A percentile compares a stretch with the other conserved stretches of the same genome.
These are phyloP conservation scores for Balearica regulorum DNA, from an alignment of 2,797 vertebrate species.

Conservation along the genomic window DNA sequence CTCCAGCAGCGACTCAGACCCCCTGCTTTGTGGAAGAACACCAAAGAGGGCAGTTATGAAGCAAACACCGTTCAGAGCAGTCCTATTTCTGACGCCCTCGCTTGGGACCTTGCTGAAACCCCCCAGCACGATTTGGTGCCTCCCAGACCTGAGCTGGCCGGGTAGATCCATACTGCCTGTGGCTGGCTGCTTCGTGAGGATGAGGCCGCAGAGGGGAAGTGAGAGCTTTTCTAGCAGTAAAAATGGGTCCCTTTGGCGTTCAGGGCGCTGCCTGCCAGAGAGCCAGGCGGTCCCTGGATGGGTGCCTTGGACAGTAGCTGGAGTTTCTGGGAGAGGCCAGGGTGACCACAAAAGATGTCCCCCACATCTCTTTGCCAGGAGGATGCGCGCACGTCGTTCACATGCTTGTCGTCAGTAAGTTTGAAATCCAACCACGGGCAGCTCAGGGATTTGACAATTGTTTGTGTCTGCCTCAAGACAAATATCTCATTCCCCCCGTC, in stretches of 20 bases:
- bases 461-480: not conserved
- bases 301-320: not conserved
- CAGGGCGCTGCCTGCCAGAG: not conserved
- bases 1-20: not conserved
- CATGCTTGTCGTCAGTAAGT: not conserved
- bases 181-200: not conserved
- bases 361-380: not conserved
- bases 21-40: not conserved
- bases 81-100: not conserved
- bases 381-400: rapidly evolving
- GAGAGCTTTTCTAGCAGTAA: not conserved
- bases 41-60: rapidly evolving
- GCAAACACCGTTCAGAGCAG: not conserved
- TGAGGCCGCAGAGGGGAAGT: not conserved
- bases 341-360: not conserved
- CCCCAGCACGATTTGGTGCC: not conserved
- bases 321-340: not conserved
- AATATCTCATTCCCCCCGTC: not conserved
- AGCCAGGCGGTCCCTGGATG: not conserved
- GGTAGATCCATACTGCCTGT: not conserved
- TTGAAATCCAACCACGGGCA: not conserved
- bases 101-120: not conserved
- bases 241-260: not conserved
- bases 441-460: not conserved
- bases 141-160: rapidly evolving